Evolutionary conservation across 2,888 invertebrate genomes (phyloP), one percentile per base, ranked within the genome.

Genomic region (Pristionchus fissidentatus): DNA sequence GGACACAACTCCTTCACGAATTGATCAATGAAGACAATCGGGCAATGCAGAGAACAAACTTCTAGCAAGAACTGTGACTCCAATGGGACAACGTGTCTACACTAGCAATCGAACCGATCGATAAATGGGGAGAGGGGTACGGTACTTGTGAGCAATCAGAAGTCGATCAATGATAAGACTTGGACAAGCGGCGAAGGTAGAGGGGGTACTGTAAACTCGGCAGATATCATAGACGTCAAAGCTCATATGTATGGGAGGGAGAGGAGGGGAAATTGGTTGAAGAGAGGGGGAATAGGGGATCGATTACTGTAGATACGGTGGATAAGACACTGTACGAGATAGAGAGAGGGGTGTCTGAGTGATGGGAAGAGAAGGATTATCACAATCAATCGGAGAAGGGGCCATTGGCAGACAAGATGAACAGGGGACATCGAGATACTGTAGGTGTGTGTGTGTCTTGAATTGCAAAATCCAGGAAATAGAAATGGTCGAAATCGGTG

Each of bases 391-490:
- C 2, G 3, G 35, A 1, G n/a, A 7, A 5, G 22, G 38, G 32
- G 41, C n/a, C 19, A 62, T 15, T 15, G 35, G 35, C 29, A 19
- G 66, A 38, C 38, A 13, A 7, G 1, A 41, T n/a, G n/a, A 29
- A 32, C 29, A 32, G 60, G 57, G 41, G 13, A 26, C 8, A 32
- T 70, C 26, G 70, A 70, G 70, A 70, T 70, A 41, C 70, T n/a
- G n/a, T n/a, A n/a, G n/a, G 26, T 43, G 43, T 22, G 10, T 22
- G 19, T 13, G 62, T 22, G 70, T 32, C 35, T 70, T 70, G 41
- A 70, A 70, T 70, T 70, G 70, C 70, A 70, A 41, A 70, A 35
- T 62, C n/a, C n/a, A n/a, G n/a, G n/a, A n/a, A n/a, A n/a, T n/a
- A n/a, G n/a, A n/a, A n/a, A n/a, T n/a, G n/a, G n/a, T n/a, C n/a